Conservation (phyloP, 2,113 vertebrate genomes). For the Cheilinus undulatus region DNA sequence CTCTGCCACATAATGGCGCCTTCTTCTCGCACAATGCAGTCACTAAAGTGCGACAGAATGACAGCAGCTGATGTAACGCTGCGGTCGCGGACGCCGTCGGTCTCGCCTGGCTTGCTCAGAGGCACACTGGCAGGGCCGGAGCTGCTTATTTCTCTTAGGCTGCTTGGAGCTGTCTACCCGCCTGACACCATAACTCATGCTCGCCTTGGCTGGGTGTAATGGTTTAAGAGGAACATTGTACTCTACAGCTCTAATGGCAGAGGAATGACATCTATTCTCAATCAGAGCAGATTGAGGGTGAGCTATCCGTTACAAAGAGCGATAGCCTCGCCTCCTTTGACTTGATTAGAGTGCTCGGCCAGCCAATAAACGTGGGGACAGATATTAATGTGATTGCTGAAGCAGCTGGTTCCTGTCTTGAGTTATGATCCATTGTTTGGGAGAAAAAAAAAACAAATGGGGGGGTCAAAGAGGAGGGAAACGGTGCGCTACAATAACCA, state of each 20-base stretch:
- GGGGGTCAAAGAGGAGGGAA: conserved; percentile 27
- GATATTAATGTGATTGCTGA: conserved; percentile 71
- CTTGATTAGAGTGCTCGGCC: conserved; percentile 49
- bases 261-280: conserved; percentile 52
- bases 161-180: conserved; percentile 4
- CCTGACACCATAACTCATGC: conserved; percentile 36
- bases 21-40: conserved; percentile 61
- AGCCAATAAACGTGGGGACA: conserved; percentile 63
- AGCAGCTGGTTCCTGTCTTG: conserved; percentile 74
- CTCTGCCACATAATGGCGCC: conserved; percentile 52
- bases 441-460: neutral
- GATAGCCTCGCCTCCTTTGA: conserved; percentile 45
- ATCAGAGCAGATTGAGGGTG: conserved; percentile 30
- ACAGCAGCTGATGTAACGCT: conserved; percentile 52
- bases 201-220: conserved; percentile 3
- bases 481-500: conserved; percentile 40
- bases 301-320: conserved; percentile 24
- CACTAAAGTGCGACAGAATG: conserved; percentile 28
- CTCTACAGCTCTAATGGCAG: conserved; percentile 20
- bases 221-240: conserved; percentile 40
- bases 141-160: neutral
- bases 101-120: conserved; percentile 48
- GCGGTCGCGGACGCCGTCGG: neutral
- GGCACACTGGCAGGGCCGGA: conserved; percentile 47
- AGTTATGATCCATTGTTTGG: conserved; percentile 71